Conservation (phyloP, 1,140 invertebrate genomes). For the Papilio machaon region DNA sequence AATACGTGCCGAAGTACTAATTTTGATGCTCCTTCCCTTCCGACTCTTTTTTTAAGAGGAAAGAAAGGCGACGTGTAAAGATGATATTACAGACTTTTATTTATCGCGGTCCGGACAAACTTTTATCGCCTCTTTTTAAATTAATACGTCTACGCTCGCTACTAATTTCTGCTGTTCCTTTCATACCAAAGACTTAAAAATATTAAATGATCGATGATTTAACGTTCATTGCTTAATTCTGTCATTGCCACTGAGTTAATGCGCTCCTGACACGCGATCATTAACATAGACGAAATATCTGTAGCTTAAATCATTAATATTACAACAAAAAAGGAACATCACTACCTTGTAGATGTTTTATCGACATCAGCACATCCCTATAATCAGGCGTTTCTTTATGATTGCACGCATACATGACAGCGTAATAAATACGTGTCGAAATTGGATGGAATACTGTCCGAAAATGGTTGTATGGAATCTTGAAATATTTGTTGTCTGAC, state of each 20-base stretch:
- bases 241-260: background rate
- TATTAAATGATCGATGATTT: background rate
- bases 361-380: constrained; percentile 10
- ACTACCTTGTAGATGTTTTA: constrained; percentile 10
- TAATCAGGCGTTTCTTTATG: constrained; percentile 10
- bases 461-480: background rate
- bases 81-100: no score
- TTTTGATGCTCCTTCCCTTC: no score
- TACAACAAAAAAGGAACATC: background rate
- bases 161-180: background rate
- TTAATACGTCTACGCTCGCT: no score
- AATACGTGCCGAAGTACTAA: no score
- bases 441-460: background rate
- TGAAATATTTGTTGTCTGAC: background rate
- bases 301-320: background rate
- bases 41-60: no score
- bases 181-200: background rate
- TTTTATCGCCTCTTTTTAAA: no score
- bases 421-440: background rate
- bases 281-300: background rate
- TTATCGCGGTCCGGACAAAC: no score
- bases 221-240: background rate
- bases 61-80: no score
- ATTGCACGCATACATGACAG: background rate
- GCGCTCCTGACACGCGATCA: background rate